Evolutionary conservation across 2,888 invertebrate species (phyloP), one percentile per base, ranked within the genome.

Genomic region (Thereva nobilitata): DNA sequence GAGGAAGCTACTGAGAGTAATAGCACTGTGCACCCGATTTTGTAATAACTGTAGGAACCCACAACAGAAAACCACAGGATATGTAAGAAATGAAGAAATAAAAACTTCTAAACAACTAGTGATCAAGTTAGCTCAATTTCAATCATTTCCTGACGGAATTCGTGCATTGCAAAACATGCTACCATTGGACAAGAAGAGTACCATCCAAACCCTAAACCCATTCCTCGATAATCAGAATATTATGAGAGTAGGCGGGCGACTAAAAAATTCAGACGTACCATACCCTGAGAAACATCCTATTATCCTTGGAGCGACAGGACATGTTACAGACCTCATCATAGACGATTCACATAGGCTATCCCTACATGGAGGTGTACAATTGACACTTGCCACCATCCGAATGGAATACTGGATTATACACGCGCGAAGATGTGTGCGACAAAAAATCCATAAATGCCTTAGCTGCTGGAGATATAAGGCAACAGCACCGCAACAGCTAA

Each of bases 321-420:
- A 3, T 49, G 12, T 4, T 9, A 49, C 5, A 4, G 0, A 50
- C n/a, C 23, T 50, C 7, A 12, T 8, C 37, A 55, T 41, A 1
- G 5, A 2, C 10, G 50, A 38, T 54, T 4, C 66, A 64, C 56
- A 70, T 72, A 57, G 9, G 9, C 5, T 10, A 35, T 40, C 52
- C 64, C 44, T 69, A 9, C 73, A 74, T 69, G 70, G 71, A 41
- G 72, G 70, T 6, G 35, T 70, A n/a, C 71, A 72, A 50, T 34
- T 64, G 41, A 52, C 69, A 40, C 12, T 72, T 37, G 10, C 44
- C 10, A 38, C 12, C 12, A 10, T 73, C 3, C 59, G 72, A 9
- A 52, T 61, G 35, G 54, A 67, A 63, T 74, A 68, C 65, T 73
- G 73, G 73, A 71, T 70, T 6, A 63, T 71, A 10, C 47, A 66